Base-by-base conservation (phyloP, 2,113 vertebrate genomes). In the Cololabis saira region DNA sequence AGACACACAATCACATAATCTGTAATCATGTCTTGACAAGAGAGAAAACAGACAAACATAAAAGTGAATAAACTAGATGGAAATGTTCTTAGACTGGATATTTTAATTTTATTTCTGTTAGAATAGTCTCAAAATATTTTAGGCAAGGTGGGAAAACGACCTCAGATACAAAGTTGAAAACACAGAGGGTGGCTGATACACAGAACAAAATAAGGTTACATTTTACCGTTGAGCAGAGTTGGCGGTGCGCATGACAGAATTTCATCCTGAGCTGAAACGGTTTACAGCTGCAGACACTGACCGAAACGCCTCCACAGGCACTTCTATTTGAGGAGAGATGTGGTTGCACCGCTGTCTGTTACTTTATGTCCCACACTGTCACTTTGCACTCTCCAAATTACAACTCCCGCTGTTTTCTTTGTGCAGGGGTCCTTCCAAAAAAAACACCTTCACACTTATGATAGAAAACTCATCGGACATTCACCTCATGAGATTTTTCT, bases 271-370 rank as follows among this genome's bases (percentile, higher is more conserved):
- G 42, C 27, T 58, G 47, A 74, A 75, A 63, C 11, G 44, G 41
- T 67, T 55, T 67, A 17, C 61, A 70, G 65, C 69, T 66, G 45
- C 56, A 76, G 61, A 75, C 45, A 37, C 33, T 37, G 33, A 10
- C 49, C 42, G 24, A 43, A 57, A 66, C 47, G 24, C 54, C 61
- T 64, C 67, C 74, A 67, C 55, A 42, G 54, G 61, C 48, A 45
- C 24, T 43, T 61, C 54, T 43, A 60, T 57, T 41, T 60, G 22
- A 37, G 18, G 18, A 57, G 71, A 60, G 66, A 71, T 15, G 41
- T 74, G 17, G 21, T 50, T 37, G 27, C 41, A 33, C 18, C 44
- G 3, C 19, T 21, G 68, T 50, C 66, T 77, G 54, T 27, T 16
- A 24, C 49, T 18, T 30, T 24, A 40, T 55, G 58, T 64, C 56